Evolutionary conservation across 2,113 vertebrate species (phyloP).

Genomic region (Crotalus viridis): DNA sequence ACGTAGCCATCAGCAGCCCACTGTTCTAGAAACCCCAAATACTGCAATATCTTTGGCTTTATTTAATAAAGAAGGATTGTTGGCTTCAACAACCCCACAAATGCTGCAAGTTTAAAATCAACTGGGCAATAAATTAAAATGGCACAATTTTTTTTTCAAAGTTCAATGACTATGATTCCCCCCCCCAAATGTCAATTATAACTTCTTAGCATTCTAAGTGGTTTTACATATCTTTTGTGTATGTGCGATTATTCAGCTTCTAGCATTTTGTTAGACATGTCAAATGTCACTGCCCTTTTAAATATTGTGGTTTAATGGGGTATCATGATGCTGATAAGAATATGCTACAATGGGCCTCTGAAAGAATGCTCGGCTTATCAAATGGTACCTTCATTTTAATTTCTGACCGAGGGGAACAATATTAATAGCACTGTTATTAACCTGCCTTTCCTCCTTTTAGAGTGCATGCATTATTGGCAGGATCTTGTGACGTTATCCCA

Average conservation of each 20-base stretch:
- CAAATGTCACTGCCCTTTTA: background rate
- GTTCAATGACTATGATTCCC: constrained; percentile 9
- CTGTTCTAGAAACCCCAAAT: background rate
- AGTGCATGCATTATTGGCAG: background rate
- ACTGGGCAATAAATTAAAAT: constrained; percentile 1
- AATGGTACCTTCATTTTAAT: background rate
- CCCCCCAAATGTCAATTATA: constrained; percentile 20
- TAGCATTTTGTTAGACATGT: constrained; percentile 1
- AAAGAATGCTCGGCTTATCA: background rate
- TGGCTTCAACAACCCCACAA: background rate
- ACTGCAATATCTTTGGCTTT: background rate
- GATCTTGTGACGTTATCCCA: background rate
- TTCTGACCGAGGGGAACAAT: background rate
- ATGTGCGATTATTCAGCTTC: constrained; percentile 3
- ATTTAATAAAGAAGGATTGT: background rate
- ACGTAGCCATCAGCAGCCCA: background rate
- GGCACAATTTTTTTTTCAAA: background rate
- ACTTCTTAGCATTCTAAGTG: constrained; percentile 13
- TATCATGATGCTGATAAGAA: background rate
- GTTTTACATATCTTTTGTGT: background rate
- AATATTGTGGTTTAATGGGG: background rate
- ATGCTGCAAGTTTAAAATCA: background rate
- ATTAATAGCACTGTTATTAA: background rate
- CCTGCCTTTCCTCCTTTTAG: background rate
- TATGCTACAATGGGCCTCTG: background rate